Percentiles rank a stretch among this genome's conserved stretches.
Conservation (phyloP, 2,113 vertebrate genomes). For the Sigmodon hispidus region DNA sequence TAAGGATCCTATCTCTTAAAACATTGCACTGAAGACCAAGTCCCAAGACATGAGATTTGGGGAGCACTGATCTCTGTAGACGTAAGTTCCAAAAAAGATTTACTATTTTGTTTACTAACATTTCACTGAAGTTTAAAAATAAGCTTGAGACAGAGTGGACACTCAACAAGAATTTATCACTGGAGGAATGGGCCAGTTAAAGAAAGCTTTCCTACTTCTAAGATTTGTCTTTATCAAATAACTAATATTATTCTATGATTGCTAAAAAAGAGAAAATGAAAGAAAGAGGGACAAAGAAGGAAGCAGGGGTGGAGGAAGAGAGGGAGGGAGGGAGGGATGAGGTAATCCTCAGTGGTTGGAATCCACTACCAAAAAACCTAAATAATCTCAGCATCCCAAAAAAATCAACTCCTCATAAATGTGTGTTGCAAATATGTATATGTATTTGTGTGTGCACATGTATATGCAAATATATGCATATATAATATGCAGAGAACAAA, state of each 20-base stretch:
- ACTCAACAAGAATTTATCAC: background rate
- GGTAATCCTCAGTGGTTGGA: background rate
- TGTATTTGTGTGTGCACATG: background rate
- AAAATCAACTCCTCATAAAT: background rate
- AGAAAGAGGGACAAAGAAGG: background rate
- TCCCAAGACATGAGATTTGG: background rate
- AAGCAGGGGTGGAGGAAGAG: background rate
- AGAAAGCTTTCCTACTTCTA: background rate
- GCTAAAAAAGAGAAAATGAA: background rate
- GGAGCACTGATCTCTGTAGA: background rate
- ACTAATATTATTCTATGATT: background rate
- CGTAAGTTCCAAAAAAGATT: background rate
- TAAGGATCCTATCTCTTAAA: background rate
- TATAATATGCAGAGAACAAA: background rate
- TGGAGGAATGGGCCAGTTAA: background rate
- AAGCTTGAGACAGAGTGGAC: background rate
- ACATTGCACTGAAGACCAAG: background rate
- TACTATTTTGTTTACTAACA: background rate
- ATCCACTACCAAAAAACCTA: background rate
- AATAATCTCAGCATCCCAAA: background rate
- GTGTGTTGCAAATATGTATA: background rate
- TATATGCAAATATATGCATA: background rate
- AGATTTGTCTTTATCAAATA: background rate
- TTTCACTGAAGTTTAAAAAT: conserved; percentile 34
- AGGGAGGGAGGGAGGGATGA: background rate